Conservation (phyloP, 2,113 vertebrate genomes). For the Datnioides undecimradiatus region DNA sequence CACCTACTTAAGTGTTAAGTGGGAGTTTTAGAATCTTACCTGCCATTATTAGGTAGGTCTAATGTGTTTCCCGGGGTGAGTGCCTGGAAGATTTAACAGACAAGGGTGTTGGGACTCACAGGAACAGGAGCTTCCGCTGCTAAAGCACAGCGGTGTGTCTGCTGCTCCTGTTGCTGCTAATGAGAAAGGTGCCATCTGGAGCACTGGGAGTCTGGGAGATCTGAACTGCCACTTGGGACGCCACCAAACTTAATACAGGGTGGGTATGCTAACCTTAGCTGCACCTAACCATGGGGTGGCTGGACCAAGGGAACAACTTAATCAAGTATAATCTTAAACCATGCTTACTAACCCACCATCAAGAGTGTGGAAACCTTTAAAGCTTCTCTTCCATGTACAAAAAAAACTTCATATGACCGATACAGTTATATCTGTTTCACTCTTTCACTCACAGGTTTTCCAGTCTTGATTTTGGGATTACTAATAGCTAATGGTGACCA, state of each 20-base stretch:
- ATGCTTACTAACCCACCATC: not conserved
- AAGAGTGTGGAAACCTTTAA: not conserved
- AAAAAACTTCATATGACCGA: too few species aligned
- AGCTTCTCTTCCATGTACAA: too few species aligned
- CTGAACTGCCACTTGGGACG: constrained; percentile 45
- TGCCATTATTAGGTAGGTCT: constrained; percentile 25
- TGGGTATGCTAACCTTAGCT: constrained; percentile 43
- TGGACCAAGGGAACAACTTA: not conserved
- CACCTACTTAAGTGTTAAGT: not conserved
- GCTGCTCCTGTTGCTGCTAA: constrained; percentile 56
- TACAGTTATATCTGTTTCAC: too few species aligned
- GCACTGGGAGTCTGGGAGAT: constrained; percentile 60
- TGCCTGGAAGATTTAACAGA: constrained; percentile 15
- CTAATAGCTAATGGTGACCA: not conserved
- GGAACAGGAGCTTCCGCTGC: constrained; percentile 47
- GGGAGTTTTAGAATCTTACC: constrained; percentile 6
- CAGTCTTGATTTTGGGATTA: not conserved
- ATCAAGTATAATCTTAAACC: not conserved
- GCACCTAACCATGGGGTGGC: not conserved
- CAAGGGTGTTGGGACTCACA: constrained; percentile 42
- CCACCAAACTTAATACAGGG: constrained; percentile 32
- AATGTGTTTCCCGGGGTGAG: constrained; percentile 31
- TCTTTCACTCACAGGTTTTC: not conserved
- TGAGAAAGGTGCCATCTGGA: constrained; percentile 49
- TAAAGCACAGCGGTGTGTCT: constrained; percentile 37